Percentiles rank a stretch among this genome's conserved stretches.
Conservation (phyloP, 2,113 vertebrate species). For the Poicephalus gulielmi region DNA sequence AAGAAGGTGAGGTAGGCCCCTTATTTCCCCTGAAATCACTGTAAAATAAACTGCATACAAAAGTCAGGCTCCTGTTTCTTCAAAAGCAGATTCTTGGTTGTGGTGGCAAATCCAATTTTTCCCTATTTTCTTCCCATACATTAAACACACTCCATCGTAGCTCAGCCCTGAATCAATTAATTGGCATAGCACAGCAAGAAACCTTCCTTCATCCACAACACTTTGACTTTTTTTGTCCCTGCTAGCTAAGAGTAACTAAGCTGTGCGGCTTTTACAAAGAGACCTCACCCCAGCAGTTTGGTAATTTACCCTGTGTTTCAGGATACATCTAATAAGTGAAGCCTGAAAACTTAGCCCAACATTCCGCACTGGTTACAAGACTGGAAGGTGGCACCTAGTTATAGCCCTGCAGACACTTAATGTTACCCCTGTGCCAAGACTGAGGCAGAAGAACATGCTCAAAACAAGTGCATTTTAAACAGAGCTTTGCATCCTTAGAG, state of each 20-base stretch:
- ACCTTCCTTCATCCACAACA: not conserved
- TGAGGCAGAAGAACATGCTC: not conserved
- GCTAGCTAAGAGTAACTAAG: not conserved
- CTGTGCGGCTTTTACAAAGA: not conserved
- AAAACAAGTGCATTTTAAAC: not conserved
- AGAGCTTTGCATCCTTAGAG: not conserved
- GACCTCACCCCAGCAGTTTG: not conserved
- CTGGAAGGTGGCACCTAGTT: rapidly evolving
- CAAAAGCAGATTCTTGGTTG: not conserved
- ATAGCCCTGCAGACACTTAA: not conserved
- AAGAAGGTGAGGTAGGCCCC: not conserved
- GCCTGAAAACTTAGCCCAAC: not conserved
- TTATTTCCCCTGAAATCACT: not conserved
- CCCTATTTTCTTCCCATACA: not conserved
- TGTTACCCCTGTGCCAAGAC: not conserved
- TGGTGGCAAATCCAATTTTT: not conserved
- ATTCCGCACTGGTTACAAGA: not conserved
- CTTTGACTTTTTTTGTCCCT: not conserved
- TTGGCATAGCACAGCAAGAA: not conserved
- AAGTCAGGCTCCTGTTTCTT: not conserved
- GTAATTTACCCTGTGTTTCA: not conserved
- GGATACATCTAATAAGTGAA: not conserved
- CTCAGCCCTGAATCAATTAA: not conserved
- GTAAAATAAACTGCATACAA: not conserved
- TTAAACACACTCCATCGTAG: not conserved